Conservation (phyloP, 1,140 invertebrate genomes). For the Grapholita molesta region DNA sequence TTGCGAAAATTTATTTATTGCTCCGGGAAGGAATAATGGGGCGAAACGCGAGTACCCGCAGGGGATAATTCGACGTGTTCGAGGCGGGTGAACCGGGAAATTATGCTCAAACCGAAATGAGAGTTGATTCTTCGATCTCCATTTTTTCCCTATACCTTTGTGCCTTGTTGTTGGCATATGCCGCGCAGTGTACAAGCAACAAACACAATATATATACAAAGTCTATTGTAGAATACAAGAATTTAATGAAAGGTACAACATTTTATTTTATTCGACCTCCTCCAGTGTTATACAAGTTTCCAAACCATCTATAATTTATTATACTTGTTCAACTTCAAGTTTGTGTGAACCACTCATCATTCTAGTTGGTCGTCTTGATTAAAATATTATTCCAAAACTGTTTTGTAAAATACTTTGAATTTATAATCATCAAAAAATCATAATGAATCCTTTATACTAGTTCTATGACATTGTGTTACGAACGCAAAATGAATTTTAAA, state of each 20-base stretch:
- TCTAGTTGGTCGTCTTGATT: no score
- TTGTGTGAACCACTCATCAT: no score
- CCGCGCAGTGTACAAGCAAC: background rate
- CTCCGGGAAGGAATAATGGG: conserved; percentile 37
- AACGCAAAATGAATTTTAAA: background rate
- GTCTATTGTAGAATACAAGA: no score
- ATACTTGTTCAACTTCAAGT: no score
- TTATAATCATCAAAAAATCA: background rate
- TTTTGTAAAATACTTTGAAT: no score
- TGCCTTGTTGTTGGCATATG: background rate
- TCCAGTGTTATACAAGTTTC: no score
- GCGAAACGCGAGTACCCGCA: conserved; percentile 25
- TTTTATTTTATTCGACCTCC: no score
- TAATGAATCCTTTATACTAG: background rate
- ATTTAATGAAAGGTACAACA: no score
- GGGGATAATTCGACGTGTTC: conserved; percentile 29
- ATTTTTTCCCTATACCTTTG: background rate
- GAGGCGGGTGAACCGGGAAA: conserved; percentile 33
- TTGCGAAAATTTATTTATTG: conserved; percentile 50
- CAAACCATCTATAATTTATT: no score
- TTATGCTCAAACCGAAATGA: conserved; percentile 31
- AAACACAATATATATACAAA: no score
- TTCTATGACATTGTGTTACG: background rate
- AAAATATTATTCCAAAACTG: no score
- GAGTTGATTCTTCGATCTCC: conserved; percentile 21